Evolutionary conservation across 2,888 invertebrate species (phyloP).

Genomic region (Rhodophaea formosa): DNA sequence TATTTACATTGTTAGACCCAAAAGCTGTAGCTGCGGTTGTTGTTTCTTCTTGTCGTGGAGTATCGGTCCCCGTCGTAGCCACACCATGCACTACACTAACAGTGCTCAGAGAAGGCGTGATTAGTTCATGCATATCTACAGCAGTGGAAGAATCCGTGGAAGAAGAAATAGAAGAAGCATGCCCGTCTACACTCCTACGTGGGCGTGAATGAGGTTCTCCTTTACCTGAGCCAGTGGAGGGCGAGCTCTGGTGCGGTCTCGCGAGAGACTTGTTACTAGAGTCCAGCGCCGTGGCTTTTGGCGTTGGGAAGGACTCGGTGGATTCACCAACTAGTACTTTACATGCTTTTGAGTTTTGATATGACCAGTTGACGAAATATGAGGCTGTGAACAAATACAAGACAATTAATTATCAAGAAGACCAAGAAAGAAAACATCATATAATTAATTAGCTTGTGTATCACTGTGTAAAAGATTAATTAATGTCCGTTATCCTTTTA

Average conservation of each 20-base stretch:
- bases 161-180: conserved; percentile 75
- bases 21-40: conserved; percentile 54
- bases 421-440: no score
- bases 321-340: conserved; percentile 91
- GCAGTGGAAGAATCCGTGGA: conserved; percentile 60
- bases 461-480: no score
- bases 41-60: conserved; percentile 39
- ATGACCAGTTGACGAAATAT: conserved; percentile 92
- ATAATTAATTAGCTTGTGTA: no score
- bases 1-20: conserved; percentile 51
- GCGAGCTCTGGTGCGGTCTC: conserved; percentile 83
- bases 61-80: conserved; percentile 39
- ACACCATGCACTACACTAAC: conserved; percentile 77
- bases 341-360: conserved; percentile 91
- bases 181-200: conserved; percentile 87
- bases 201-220: conserved; percentile 78
- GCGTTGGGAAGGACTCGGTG: conserved; percentile 84
- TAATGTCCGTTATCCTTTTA: no score
- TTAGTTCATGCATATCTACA: conserved; percentile 77
- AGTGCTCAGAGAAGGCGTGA: conserved; percentile 66
- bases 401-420: no score
- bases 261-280: conserved; percentile 86
- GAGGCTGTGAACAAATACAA: conserved; percentile 82
- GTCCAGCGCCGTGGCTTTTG: conserved; percentile 86
- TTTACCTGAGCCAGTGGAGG: conserved; percentile 80